These are phyloP conservation scores for Meta bourneti DNA, from an alignment of 2,888 invertebrate species.

Conservation along the genomic window DNA sequence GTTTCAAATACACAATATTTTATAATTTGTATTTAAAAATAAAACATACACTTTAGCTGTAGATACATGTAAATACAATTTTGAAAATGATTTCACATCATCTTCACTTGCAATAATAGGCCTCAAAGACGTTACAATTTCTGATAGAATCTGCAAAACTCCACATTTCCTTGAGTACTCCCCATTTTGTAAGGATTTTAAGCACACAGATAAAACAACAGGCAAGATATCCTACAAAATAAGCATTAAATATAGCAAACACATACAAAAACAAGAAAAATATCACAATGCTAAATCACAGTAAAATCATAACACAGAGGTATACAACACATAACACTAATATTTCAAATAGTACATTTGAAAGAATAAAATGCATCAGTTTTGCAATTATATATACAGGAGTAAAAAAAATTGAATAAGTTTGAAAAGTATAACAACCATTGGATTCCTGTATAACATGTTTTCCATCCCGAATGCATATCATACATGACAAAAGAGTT, in stretches of 20 bases:
- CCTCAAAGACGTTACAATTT: conserved; percentile 26
- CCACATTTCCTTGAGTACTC: background rate
- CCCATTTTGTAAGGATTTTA: conserved; percentile 47
- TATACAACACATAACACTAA: background rate
- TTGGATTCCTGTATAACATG: no score
- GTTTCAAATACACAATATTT: no score
- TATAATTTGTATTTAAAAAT: background rate
- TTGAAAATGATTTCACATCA: conserved; percentile 59
- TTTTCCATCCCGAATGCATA: no score
- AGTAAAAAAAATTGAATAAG: background rate
- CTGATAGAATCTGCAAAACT: conserved; percentile 49
- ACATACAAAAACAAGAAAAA: background rate
- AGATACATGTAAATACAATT: conserved; percentile 41
- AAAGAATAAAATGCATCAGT: background rate
- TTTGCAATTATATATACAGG: background rate
- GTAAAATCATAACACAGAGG: background rate
- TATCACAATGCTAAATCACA: background rate
- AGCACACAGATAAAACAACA: conserved; percentile 41
- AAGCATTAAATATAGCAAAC: background rate
- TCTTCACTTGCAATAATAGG: conserved; percentile 43
- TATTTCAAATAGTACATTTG: background rate
- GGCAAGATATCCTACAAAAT: conserved; percentile 70
- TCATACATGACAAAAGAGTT: no score
- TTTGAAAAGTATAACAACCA: background rate
- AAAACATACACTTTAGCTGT: conserved; percentile 54